Evolutionary conservation across 1,140 invertebrate species (phyloP).

Genomic region (Hylaeus anthracinus): DNA sequence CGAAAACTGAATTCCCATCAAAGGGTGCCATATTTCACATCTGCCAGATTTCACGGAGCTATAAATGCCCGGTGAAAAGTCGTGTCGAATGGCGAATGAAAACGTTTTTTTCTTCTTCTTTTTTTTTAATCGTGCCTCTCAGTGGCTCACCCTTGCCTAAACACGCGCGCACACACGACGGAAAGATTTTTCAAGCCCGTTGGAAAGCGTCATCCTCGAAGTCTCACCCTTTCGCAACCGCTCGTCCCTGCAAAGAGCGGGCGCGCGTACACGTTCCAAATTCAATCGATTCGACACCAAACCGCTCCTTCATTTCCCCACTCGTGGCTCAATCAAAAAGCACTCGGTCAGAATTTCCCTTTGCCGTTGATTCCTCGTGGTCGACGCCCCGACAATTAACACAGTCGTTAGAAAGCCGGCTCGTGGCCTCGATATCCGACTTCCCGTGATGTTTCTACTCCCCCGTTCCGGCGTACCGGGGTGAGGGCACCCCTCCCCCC

Average conservation of each 20-base stretch:
- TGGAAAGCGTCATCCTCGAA: background rate
- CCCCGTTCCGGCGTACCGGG: background rate
- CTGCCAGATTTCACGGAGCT: no score
- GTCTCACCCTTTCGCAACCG: background rate
- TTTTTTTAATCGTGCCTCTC: no score
- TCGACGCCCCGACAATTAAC: slow-evolving; percentile 43
- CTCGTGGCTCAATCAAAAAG: slow-evolving; percentile 36
- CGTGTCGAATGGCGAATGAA: no score
- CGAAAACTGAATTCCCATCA: no score
- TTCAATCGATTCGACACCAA: slow-evolving; percentile 34
- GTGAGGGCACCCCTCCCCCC: no score
- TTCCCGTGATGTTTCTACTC: slow-evolving; percentile 24
- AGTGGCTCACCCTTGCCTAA: no score
- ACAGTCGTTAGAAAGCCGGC: slow-evolving; percentile 49
- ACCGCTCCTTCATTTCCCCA: slow-evolving; percentile 12
- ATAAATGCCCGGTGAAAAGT: no score
- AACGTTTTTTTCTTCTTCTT: no score
- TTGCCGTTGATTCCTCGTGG: slow-evolving; percentile 24
- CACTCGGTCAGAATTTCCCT: slow-evolving; percentile 41
- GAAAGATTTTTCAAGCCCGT: background rate
- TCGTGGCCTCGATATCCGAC: slow-evolving; percentile 46
- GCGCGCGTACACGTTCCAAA: slow-evolving; percentile 33
- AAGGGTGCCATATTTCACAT: no score
- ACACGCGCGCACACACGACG: no score
- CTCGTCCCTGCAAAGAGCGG: background rate